Evolutionary conservation across 2,888 invertebrate genomes (phyloP), one percentile per base, ranked within the genome.

Genomic region (Pyrrhosoma nymphula): DNA sequence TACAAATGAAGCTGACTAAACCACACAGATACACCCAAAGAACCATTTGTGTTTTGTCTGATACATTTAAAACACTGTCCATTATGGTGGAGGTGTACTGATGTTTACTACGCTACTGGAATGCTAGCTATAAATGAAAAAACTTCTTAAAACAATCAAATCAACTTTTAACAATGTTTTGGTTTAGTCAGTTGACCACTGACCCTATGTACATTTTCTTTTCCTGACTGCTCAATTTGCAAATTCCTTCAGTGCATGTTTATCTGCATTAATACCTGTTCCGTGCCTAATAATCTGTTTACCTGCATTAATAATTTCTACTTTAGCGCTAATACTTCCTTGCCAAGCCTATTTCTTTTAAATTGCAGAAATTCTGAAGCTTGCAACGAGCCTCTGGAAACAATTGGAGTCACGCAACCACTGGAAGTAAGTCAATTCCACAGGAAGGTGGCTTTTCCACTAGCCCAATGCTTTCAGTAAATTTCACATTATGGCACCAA

Each of bases 321-420:
- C 16, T 35, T 82, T 35, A 69, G 30, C 82, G 35, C 82, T 82
- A 82, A 35, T 35, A 14, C 82, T 82, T 35, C 35, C 35, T 82
- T 82, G 82, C 30, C 35, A 82, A 82, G 82, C 30, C 82, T 82
- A 35, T 82, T 35, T 82, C 2, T 82, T 35, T 35, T 35, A 82
- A 82, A 82, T 82, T 82, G 35, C 82, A 82, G 82, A 30, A 82
- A 23, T 82, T 82, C 82, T 82, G 82, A 82, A 35, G 82, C 82
- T 82, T 82, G 35, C 82, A 82, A 82, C 82, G 82, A 82, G 82
- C 35, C 82, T 82, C 30, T 82, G 82, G 82, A 82, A 82, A 82
- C 16, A 30, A 82, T 82, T 82, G 82, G 82, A 82, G 82, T 35
- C 35, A 35, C 10, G 14, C 82, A 82, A 82, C 82, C 82, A 4